These are phyloP conservation scores for Trachythela sp. DNA, from an alignment of 64 coral and sea anemone species.

Conservation along the genomic window DNA sequence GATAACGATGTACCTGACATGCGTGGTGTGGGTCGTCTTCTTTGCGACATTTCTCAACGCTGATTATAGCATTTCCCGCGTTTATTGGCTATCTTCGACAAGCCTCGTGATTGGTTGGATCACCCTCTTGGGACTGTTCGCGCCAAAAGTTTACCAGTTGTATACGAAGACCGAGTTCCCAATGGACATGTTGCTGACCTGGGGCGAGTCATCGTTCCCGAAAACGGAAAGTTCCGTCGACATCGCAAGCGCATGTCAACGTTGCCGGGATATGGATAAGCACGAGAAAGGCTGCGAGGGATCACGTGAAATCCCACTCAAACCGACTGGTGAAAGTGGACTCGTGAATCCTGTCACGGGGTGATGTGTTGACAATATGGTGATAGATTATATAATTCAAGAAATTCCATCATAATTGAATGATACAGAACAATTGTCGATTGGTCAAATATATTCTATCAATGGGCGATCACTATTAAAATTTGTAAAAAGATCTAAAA, in stretches of 20 bases:
- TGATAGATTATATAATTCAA: too few relatives aligned
- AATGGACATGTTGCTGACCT: not conserved
- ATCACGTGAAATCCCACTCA: too few relatives aligned
- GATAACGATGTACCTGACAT: conserved; percentile 86
- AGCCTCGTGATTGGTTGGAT: conserved; percentile 5
- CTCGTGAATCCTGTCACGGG: too few relatives aligned
- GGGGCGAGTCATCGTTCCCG: not conserved
- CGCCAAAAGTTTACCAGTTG: conserved; percentile 7
- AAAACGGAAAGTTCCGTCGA: not conserved
- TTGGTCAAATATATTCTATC: too few relatives aligned
- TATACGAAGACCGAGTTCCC: not conserved
- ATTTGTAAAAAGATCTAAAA: too few relatives aligned
- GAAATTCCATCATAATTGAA: too few relatives aligned
- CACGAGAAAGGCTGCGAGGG: not conserved
- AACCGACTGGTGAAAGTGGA: too few relatives aligned
- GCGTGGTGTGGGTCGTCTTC: conserved; percentile 79
- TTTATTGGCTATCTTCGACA: not conserved
- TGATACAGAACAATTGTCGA: too few relatives aligned
- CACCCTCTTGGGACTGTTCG: not conserved
- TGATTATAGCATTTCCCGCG: not conserved
- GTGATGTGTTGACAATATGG: too few relatives aligned
- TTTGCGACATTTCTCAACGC: conserved; percentile 66
- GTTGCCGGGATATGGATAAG: not conserved
- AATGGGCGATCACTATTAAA: too few relatives aligned
- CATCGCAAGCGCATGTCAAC: not conserved